phyloP scores from a whole-genome alignment of 2,797 vertebrate genomes.

The Stomatorhinus walkeri region DNA sequence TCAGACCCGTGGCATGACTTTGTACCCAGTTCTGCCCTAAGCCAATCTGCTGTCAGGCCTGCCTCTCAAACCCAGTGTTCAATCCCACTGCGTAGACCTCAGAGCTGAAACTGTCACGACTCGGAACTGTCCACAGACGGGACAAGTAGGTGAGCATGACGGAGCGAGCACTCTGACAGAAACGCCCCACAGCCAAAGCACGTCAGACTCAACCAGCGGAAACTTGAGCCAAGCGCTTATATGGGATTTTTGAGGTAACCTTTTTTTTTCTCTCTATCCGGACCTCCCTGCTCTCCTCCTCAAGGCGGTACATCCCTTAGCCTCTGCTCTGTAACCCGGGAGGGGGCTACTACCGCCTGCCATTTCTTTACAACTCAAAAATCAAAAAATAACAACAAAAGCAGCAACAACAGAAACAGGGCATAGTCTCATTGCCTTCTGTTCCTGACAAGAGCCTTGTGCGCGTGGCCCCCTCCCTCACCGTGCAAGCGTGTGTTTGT shows the following conservation, averaged over 20 bases:
- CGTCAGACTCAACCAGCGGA: neutral
- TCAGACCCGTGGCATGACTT: neutral
- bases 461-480: conserved; percentile 45
- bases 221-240: too few relatives aligned
- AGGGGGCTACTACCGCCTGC: conserved; percentile 52
- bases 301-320: neutral
- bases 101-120: neutral
- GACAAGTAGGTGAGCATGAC: neutral
- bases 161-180: neutral
- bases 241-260: neutral
- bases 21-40: neutral
- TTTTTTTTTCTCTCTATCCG: neutral
- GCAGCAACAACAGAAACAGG: conserved; percentile 63
- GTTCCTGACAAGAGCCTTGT: conserved; percentile 62
- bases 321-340: conserved; percentile 30
- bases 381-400: conserved; percentile 35
- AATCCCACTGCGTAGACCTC: neutral
- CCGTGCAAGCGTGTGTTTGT: conserved; percentile 26
- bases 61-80: neutral
- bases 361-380: conserved; percentile 59
- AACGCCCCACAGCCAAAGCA: neutral
- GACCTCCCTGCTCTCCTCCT: neutral
- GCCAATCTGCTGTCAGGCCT: neutral
- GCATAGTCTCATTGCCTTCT: conserved; percentile 60
- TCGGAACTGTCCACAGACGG: neutral